Evolutionary conservation across 64 coral and sea anemone genomes (phyloP), one percentile per base, ranked within the genome.

Genomic region (Actinia equina): DNA sequence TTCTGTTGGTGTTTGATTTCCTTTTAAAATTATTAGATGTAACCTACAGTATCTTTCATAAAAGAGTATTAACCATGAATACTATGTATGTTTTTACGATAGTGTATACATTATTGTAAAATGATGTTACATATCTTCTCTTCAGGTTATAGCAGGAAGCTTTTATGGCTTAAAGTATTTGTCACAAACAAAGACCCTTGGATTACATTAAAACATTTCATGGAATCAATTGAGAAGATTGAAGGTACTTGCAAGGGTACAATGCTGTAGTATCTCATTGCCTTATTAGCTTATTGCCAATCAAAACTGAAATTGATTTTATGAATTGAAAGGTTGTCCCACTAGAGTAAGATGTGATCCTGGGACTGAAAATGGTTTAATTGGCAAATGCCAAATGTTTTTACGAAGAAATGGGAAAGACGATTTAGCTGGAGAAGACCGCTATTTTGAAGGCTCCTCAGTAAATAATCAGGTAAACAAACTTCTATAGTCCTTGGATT

Each of bases 111-210:
- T 37, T 37, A 37, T 37, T 37, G 30, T 20, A 71, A 71, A n/a
- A 30, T 71, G 67, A 71, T 71, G 67, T 71, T 71, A 71, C 67
- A 15, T 71, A 71, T 71, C 45, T 84, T 83, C 62, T 84, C 45
- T 51, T 58, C 63, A 23, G 59, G 84, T 43, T 86, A 86, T 43
- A 86, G 84, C 26, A 42, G 84, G 44, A 84, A 70, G n/a, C 25
- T 86, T 5, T 43, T 86, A 16, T 86, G 84, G 84, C 63, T 86
- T 17, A 43, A 45, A 15, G 84, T 86, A 63, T 86, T 86, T 69
- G 84, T 86, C 43, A 86, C 84, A 15, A 86, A 86, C 84, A 86
- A 86, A 62, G 84, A 86, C 63, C 84, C 55, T 37, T 86, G 84
- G 84, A 58, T 86, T 43, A 62, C 63, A 37, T 54, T 58, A 86